phyloP scores from a whole-genome alignment of 2,797 vertebrate genomes.

The Poeciliopsis paucimaculata region DNA sequence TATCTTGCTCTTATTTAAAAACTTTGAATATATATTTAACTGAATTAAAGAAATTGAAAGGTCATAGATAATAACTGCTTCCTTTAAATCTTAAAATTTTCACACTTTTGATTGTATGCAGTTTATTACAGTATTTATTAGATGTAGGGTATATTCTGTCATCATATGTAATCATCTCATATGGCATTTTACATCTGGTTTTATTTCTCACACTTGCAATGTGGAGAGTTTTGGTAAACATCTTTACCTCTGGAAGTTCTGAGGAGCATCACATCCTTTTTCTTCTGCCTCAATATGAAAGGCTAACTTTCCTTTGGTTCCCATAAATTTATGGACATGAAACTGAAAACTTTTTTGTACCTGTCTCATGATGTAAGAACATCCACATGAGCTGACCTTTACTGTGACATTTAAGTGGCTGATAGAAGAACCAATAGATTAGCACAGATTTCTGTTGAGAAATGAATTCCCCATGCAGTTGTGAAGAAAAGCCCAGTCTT shows the following conservation, averaged over 20 bases:
- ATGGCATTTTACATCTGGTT: constrained; percentile 48
- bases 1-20: neutral
- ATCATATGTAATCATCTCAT: constrained; percentile 15
- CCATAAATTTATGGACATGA: constrained; percentile 4
- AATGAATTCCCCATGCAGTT: constrained; percentile 24
- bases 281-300: neutral
- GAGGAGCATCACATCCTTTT: neutral
- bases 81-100: constrained; percentile 24
- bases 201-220: constrained; percentile 27
- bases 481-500: neutral
- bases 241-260: constrained; percentile 2
- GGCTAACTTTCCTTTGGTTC: neutral
- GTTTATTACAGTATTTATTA: constrained; percentile 22
- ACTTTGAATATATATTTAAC: neutral
- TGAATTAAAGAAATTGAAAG: constrained; percentile 18
- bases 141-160: constrained; percentile 19
- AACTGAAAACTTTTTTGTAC: constrained; percentile 6
- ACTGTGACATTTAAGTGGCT: constrained; percentile 18
- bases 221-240: constrained; percentile 26
- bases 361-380: constrained; percentile 1
- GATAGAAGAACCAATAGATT: constrained; percentile 15
- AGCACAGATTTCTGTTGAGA: neutral
- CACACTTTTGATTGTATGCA: constrained; percentile 23
- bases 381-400: constrained; percentile 23
- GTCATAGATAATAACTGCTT: constrained; percentile 30